Evolutionary conservation across 1,140 invertebrate species (phyloP).

Genomic region (Pectinophora gossypiella): DNA sequence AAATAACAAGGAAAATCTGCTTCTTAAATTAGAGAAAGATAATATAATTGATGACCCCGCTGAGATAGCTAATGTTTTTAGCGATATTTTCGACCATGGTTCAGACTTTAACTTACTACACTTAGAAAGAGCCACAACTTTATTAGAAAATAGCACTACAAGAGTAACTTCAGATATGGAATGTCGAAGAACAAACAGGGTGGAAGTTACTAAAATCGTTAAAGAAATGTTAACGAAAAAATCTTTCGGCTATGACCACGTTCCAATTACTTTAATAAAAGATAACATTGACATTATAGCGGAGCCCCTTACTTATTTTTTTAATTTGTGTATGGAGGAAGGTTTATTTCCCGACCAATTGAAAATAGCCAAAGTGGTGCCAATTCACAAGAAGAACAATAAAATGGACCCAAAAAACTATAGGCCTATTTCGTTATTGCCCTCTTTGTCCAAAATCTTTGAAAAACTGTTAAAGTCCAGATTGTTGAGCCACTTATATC

Average conservation of each 20-base stretch:
- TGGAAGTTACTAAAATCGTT: conserved; percentile 5
- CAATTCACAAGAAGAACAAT: conserved; percentile 14
- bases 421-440: too few relatives aligned
- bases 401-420: too few relatives aligned
- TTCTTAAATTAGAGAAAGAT: conserved; percentile 7
- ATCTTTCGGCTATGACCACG: conserved; percentile 11
- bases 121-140: neutral
- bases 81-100: neutral
- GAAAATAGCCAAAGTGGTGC: conserved; percentile 15
- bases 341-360: conserved; percentile 16
- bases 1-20: neutral
- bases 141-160: neutral
- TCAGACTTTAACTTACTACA: too few relatives aligned
- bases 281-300: conserved; percentile 14
- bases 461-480: conserved; percentile 13
- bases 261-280: conserved; percentile 12
- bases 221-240: conserved; percentile 8
- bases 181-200: neutral
- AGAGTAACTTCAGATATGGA: neutral
- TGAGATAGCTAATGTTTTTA: neutral
- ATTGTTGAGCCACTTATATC: conserved; percentile 4
- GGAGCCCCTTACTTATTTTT: conserved; percentile 10
- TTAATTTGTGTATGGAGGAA: conserved; percentile 10
- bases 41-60: conserved; percentile 3
- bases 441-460: conserved; percentile 14